Base-by-base conservation (phyloP, 2,888 invertebrate genomes). In the Acrobasis repandana region DNA sequence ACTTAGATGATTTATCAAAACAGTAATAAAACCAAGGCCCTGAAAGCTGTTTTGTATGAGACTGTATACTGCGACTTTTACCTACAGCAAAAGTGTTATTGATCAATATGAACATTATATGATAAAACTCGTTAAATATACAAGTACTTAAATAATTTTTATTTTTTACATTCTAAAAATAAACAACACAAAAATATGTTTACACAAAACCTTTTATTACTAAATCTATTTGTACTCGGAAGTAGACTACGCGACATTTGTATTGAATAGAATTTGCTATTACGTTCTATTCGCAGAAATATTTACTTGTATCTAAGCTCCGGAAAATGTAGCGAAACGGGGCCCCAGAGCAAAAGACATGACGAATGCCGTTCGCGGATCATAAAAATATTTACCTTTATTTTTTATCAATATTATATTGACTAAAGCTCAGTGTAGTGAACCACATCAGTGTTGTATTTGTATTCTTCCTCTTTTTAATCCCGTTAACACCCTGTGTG, bases 231-330 rank as follows among this genome's bases (percentile, higher is more conserved):
- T 34, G 38, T 38, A 18, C 18, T 10, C 50, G 38, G 54, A 54
- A 54, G 54, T 54, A 16, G 16, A 36, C 34, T 38, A 16, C 36
- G 18, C 54, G 38, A 36, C 18, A 54, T 36, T 16, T 54, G 9
- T 38, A 54, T 54, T 54, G 54, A 54, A 36, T 16, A 38, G 36
- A 54, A 54, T 54, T 34, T 38, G 18, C 36, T 38, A 54, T 54
- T 54, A 16, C 16, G 54, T 38, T 33, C 18, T 38, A 38, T 54
- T 54, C 54, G 36, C 38, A 18, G 38, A 54, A 54, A 54, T 54
- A 54, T 54, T 52, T 54, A 54, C 38, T 36, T 54, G 34, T 36
- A 18, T 9, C 9, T 52, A 51, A 54, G 38, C 38, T 36, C 16
- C 15, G 38, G 38, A 54, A 54, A 38, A 54, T 54, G 38, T 38